Conservation (phyloP, 2,113 vertebrate genomes). For the Danionella cerebrum region DNA sequence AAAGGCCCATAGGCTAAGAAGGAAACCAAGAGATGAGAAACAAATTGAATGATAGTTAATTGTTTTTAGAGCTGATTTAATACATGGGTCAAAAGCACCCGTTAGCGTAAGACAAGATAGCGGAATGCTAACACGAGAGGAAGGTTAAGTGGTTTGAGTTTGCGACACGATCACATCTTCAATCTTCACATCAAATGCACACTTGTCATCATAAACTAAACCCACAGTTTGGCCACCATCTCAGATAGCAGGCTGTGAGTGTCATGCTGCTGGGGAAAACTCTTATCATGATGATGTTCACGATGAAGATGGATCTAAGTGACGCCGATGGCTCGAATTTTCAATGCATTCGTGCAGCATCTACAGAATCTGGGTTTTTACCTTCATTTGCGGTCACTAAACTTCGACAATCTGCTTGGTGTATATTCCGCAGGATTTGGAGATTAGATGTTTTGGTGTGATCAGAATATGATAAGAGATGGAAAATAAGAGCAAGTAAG, state of each 20-base stretch:
- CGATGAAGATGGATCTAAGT: slow-evolving; percentile 47
- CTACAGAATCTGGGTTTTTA: not conserved
- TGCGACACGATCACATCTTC: not conserved
- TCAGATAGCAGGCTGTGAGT: slow-evolving; percentile 25
- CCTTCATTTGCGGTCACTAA: not conserved
- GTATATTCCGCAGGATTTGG: slow-evolving; percentile 24
- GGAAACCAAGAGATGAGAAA: too few relatives aligned
- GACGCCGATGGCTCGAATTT: slow-evolving; percentile 51
- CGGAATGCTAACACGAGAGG: too few relatives aligned
- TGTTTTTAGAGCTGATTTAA: too few relatives aligned
- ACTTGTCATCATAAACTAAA: not conserved
- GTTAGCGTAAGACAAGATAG: too few relatives aligned
- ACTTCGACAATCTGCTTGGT: slow-evolving; percentile 20
- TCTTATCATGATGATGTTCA: slow-evolving; percentile 56
- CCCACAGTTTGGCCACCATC: slow-evolving; percentile 3
- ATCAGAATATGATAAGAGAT: slow-evolving; percentile 8
- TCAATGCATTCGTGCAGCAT: not conserved
- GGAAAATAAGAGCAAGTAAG: slow-evolving; percentile 37
- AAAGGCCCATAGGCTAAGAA: too few relatives aligned
- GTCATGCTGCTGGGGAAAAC: slow-evolving; percentile 49
- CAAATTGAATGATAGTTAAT: too few relatives aligned
- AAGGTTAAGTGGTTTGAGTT: not conserved
- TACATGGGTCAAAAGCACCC: too few relatives aligned
- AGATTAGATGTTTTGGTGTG: slow-evolving; percentile 29
- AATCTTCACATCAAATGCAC: not conserved